Base-by-base conservation (phyloP, 1,140 invertebrate species). In the Wiebesia pumilae region DNA sequence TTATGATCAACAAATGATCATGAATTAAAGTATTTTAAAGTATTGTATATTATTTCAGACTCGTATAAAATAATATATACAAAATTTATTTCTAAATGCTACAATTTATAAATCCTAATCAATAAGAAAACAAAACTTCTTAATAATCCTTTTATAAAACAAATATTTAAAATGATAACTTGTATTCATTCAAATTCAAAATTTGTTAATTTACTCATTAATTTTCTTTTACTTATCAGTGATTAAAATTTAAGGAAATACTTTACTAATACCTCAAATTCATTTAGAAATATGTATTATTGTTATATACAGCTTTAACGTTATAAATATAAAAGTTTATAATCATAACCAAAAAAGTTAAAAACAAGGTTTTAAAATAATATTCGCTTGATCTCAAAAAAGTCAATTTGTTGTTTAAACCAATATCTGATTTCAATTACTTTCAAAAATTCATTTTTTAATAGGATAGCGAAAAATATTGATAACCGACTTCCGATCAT, bases 381-480 rank as follows among this genome's bases (percentile, higher is more conserved):
- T 65, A 38, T 38, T 84, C 38, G 24, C 54, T 84, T 67, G n/a
- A 84, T 65, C 58, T 84, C 12, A 78, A 84, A 43, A n/a, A 67
- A 84, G n/a, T 78, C 35, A 47, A 40, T 78, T 58, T 40, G 35
- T 78, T 47, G 38, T 58, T 77, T 77, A 84, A 75, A 83, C 3
- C 3, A 83, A 67, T 14, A 51, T 35, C 9, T 79, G 69, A 77
- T 67, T 58, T 84, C 0, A 84, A 38, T n/a, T 84, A 67, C 65
- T 79, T n/a, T 27, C 43, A 78, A n/a, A n/a, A n/a, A n/a, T n/a
- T n/a, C n/a, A 78, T 33, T 81, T 82, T 86, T 77, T 69, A 35
- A 65, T 80, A 40, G 24, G 33, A n/a, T 62, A 84, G 47, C 7
- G 33, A 83, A 83, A 24, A 24, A 85, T 85, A 62, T 33, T 40